Percentiles rank a stretch among this genome's conserved stretches.
These are phyloP conservation scores for Cephus spinipes DNA, from an alignment of 2,888 invertebrate species.

Conservation along the genomic window DNA sequence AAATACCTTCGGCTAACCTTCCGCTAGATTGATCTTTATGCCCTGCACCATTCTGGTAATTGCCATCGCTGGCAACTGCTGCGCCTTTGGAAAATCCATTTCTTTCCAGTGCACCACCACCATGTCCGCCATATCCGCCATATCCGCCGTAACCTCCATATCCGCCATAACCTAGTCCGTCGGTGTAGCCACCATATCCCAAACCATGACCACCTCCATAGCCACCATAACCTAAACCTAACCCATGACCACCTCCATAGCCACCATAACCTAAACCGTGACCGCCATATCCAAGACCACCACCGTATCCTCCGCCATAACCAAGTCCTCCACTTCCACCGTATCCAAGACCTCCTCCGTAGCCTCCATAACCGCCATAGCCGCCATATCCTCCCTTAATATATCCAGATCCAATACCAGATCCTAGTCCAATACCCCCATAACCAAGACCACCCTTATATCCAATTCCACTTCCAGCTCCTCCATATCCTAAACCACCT, in stretches of 20 bases:
- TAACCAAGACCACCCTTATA: constrained; percentile 64
- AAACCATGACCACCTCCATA: constrained; percentile 52
- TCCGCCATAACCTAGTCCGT: neutral
- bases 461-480: constrained; percentile 47
- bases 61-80: constrained; percentile 67
- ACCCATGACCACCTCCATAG: constrained; percentile 43
- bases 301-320: constrained; percentile 58
- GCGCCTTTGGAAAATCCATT: constrained; percentile 15
- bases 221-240: constrained; percentile 68
- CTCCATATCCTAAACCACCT: constrained; percentile 50
- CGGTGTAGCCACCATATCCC: constrained; percentile 51
- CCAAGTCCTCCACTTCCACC: constrained; percentile 60
- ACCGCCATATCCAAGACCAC: constrained; percentile 58
- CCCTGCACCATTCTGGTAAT: constrained; percentile 70
- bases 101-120: constrained; percentile 72
- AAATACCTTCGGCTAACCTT: constrained; percentile 71
- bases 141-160: constrained; percentile 65
- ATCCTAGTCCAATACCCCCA: constrained; percentile 47
- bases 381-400: constrained; percentile 16
- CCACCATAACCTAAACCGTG: constrained; percentile 13
- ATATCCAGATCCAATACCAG: constrained; percentile 13
- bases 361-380: constrained; percentile 12
- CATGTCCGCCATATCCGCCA: constrained; percentile 70
- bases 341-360: constrained; percentile 49
- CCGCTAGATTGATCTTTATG: constrained; percentile 71